Conservation (phyloP, 2,113 vertebrate species). For the Neolamprologus falcicula region DNA sequence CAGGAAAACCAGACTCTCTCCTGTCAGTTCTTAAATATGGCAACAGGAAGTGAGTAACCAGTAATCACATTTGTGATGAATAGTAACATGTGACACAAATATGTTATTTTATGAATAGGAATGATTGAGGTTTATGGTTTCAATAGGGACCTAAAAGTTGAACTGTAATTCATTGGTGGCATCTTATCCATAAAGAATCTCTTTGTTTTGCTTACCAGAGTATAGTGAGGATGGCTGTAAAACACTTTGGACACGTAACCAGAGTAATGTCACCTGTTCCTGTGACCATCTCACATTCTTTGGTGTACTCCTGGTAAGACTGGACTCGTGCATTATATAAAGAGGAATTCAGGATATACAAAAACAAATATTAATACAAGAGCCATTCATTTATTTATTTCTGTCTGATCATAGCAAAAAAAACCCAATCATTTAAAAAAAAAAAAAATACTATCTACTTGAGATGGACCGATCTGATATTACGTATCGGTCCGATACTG, state of each 20-base stretch:
- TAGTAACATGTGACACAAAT: fast-evolving
- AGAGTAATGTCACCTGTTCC: conserved; percentile 16
- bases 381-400: not conserved
- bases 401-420: not conserved
- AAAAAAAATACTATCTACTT: not conserved
- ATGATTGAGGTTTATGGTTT: not conserved
- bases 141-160: not conserved
- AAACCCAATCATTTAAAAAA: fast-evolving
- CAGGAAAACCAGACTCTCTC: not conserved
- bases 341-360: not conserved
- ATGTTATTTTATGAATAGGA: not conserved
- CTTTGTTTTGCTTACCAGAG: not conserved
- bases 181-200: not conserved
- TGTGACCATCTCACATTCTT: conserved; percentile 51
- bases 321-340: fast-evolving
- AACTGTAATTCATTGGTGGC: not conserved
- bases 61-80: not conserved
- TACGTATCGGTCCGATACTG: fast-evolving
- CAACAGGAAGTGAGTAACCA: not conserved
- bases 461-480: not conserved
- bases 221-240: not conserved
- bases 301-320: conserved; percentile 37
- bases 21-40: conserved; percentile 18
- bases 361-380: not conserved
- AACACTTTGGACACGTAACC: not conserved